Base-by-base conservation (phyloP, 53 echinoderm and acorn worm species). In the Temnopleurus reevesii region DNA sequence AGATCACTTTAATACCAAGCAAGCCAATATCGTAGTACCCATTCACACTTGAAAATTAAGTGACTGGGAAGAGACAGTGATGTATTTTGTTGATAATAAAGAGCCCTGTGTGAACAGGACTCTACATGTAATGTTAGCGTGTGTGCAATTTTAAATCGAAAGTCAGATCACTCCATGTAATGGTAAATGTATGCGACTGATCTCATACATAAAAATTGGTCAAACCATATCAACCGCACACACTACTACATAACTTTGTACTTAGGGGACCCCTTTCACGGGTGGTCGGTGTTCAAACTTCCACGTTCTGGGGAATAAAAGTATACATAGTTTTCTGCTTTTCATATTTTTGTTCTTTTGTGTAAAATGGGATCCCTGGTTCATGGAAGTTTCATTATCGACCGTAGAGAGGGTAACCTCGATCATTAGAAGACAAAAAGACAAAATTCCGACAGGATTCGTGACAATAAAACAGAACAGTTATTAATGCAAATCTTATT, bases 401-500 rank as follows among this genome's bases (percentile, higher is more conserved):
- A 87, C 34, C 41, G 63, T 12, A 49, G 87, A 27, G 60, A 85
- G 86, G 86, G 60, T 59, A n/a, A n/a, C 71, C 71, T 71, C 71
- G 30, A 80, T 80, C 27, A 51, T 46, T 80, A 49, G 77, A 45
- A 46, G 26, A 86, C 59, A 87, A 49, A 60, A 87, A 46, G 13
- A 63, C 66, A 45, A 15, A 87, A 66, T 87, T 66, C 71, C 71
- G 65, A 64, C 71, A 66, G 53, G 66, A 46, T 66, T 66, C 76
- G 71, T 86, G 88, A 87, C 88, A 87, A 66, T 66, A 87, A 61
- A 87, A 87, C 88, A 66, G 88, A 87, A 60, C 86, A 66, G 88
- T 87, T 87, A 66, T 53, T 45, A 59, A 60, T 59, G 60, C 60
- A 85, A 13, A 36, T 3, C 12, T 60, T 26, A 54, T 55, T 56